These are phyloP conservation scores for Antheraea yamamai DNA, from an alignment of 2,888 invertebrate genomes.

Conservation along the genomic window DNA sequence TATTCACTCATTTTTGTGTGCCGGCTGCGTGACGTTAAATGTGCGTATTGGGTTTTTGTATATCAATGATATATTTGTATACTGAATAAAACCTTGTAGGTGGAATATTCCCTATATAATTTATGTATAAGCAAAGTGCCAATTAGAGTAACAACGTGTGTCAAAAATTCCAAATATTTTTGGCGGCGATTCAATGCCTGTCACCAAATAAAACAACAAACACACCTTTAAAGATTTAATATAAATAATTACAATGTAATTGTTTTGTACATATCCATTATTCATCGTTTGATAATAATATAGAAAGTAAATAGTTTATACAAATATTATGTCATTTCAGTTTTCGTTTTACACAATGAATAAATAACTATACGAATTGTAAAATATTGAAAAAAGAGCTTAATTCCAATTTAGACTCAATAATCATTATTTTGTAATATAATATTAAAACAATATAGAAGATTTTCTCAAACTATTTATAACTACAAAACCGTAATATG, in stretches of 20 bases:
- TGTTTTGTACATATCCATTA: conserved; percentile 65
- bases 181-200: background rate
- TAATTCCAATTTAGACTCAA: conserved; percentile 44
- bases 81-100: background rate
- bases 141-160: background rate
- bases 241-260: conserved; percentile 76
- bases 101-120: background rate
- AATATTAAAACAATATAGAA: conserved; percentile 31
- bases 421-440: conserved; percentile 30
- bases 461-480: conserved; percentile 31
- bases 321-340: conserved; percentile 69
- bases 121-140: background rate
- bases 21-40: too few relatives aligned
- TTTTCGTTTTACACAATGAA: conserved; percentile 51
- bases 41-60: too few relatives aligned
- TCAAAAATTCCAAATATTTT: background rate
- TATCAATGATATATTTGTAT: too few relatives aligned
- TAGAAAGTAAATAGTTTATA: conserved; percentile 78
- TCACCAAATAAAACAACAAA: conserved; percentile 29
- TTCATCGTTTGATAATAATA: conserved; percentile 63
- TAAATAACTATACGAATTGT: conserved; percentile 55
- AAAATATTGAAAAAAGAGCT: conserved; percentile 63
- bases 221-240: conserved; percentile 75
- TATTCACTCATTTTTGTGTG: too few relatives aligned
- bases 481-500: conserved; percentile 43